Percentiles rank a stretch among this genome's conserved stretches.
Evolutionary conservation across 2,888 invertebrate species (phyloP).

Genomic region (Neria commutata): DNA sequence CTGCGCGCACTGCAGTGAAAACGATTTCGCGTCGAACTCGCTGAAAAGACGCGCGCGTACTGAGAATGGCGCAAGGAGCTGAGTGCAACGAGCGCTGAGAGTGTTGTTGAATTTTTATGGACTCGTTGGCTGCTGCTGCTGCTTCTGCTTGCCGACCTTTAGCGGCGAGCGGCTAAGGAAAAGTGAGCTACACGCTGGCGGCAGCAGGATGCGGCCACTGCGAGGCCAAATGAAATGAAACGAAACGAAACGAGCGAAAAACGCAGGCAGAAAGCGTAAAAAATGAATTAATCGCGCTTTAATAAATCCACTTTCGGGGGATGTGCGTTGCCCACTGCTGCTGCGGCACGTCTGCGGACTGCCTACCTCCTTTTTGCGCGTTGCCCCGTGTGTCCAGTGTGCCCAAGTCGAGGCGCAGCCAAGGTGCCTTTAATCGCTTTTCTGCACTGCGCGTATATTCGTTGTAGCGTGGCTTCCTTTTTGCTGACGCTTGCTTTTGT

Average conservation of each 20-base stretch:
- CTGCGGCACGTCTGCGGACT: background rate
- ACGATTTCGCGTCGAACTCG: constrained; percentile 43
- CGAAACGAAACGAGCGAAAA: constrained; percentile 15
- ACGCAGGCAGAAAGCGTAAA: constrained; percentile 28
- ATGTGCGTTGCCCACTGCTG: background rate
- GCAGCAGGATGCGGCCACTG: too few relatives aligned
- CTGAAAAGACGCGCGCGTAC: constrained; percentile 54
- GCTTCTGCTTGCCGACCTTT: background rate
- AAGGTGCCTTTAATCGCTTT: background rate
- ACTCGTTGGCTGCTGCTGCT: background rate
- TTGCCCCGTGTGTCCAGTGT: background rate
- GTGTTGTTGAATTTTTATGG: background rate
- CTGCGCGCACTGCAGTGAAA: too few relatives aligned
- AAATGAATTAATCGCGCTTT: constrained; percentile 51
- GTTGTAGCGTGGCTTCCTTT: background rate
- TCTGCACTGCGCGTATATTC: background rate
- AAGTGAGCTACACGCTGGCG: background rate
- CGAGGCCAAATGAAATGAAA: too few relatives aligned
- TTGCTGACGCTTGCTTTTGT: background rate
- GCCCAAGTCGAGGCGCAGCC: background rate
- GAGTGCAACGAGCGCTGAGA: background rate
- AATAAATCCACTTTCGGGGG: constrained; percentile 35
- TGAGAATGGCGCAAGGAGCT: constrained; percentile 33
- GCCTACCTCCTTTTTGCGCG: background rate
- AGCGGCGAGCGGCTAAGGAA: background rate